Base-by-base conservation (phyloP, 1,140 invertebrate species). In the Cheumatopsyche charites region DNA sequence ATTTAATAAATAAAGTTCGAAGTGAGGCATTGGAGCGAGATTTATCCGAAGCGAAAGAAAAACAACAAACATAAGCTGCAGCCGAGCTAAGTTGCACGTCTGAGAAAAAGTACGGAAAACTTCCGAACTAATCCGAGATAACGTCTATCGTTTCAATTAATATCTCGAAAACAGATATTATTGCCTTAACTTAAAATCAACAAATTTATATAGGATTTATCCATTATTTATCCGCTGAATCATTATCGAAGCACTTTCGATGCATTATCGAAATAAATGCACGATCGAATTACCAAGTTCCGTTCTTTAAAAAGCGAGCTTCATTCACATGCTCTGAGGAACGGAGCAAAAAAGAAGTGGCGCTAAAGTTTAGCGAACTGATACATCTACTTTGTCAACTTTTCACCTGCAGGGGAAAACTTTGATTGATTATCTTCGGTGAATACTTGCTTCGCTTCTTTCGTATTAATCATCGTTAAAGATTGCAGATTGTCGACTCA, bases 401-500 rank as follows among this genome's bases (percentile, higher is more conserved):
- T 63, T 63, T 63, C 62, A 63, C 62, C 62, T 63, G 62, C 62
- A 63, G 62, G 23, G 19, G 26, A 63, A 41, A 63, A 63, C 62
- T 63, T 63, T 63, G 62, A 63, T 63, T 63, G 62, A 63, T 63
- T 63, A 43, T 63, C 62, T 42, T 58, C 13, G 55, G 9, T 58
- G 55, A 58, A 58, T 58, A 25, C 55, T 58, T 58, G 21, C 55
- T 26, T 23, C 21, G 55, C 55, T 58, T 58, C 55, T 58, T 58
- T 23, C 55, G 25, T 58, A 58, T 58, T 58, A 58, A 58, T 58
- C 55, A 58, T 58, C 55, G 55, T 58, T 58, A 58, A 58, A 58
- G 55, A 58, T 58, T 58, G 55, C 55, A 58, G 55, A 58, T 58
- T 26, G 55, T 58, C 55, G 55, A 58, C 55, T 58, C 55, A 58